Base-by-base conservation (phyloP, 2,797 vertebrate genomes). In the Sebastes elongatus region DNA sequence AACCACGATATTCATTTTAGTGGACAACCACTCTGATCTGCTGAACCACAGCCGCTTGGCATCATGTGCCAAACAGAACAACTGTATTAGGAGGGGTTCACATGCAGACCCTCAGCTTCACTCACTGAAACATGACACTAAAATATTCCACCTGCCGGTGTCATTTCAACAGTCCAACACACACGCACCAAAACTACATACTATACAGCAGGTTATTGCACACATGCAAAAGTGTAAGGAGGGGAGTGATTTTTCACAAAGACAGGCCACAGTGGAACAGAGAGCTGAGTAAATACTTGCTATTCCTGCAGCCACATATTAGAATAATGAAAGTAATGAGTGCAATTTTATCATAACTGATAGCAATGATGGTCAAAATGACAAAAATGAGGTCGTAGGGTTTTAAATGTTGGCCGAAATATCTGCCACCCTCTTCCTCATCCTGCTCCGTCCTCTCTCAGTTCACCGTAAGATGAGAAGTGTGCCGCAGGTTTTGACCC, bases 401-500 rank as follows among this genome's bases (percentile, higher is more conserved):
- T 49, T 32, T 32, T 4, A 72, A 61, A 23, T 49, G 18, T 32
- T 56, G 11, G 27, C 27, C 18, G 10, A 69, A 55, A 70, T 56
- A 70, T 70, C 10, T 5, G 5, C 13, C 7, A 42, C 38, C 14
- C 38, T 42, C 38, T 42, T 42, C 38, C 42, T 46, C 42, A 46
- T 46, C 42, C 42, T 46, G 16, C 42, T 49, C n/a, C 61, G 2
- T 33, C 23, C 52, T 74, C 49, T 46, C 78, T 76, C 64, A 16
- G 23, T 57, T 69, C 56, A 53, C 83, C 33, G 86, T 78, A 89
- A 90, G 63, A 60, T 55, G 88, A 90, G 85, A 85, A 25, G 81
- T 46, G 74, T 72, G 76, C 63, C 53, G 18, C 73, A 66, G 55
- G 80, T 53, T 78, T 57, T 67, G 69, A 85, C 87, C 90, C 61